These are phyloP conservation scores for Sinocyclocheilus anshuiensis DNA, from an alignment of 2,113 vertebrate species.

Conservation along the genomic window DNA sequence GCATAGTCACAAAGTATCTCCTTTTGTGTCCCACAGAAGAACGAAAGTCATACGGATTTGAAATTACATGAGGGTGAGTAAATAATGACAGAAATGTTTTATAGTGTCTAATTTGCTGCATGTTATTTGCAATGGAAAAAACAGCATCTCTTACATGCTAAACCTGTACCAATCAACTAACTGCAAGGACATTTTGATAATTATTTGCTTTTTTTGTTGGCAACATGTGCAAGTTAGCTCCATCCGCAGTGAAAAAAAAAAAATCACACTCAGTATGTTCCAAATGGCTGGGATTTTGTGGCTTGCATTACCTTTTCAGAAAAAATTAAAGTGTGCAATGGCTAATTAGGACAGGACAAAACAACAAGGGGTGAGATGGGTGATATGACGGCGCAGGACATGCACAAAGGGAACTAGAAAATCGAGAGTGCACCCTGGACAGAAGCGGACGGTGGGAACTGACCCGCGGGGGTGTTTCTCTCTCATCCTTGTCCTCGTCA, in stretches of 20 bases:
- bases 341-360: neutral
- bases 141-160: neutral
- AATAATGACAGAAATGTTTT: neutral
- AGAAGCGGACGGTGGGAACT: constrained; percentile 53
- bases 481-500: constrained; percentile 97
- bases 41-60: too few species aligned
- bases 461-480: constrained; percentile 89
- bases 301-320: neutral
- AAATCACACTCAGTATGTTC: neutral
- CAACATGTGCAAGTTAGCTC: neutral
- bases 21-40: too few species aligned
- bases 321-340: neutral
- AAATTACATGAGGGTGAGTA: too few species aligned
- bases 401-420: neutral
- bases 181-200: neutral
- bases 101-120: neutral
- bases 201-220: neutral
- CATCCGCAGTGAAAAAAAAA: neutral
- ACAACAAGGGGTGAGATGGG: neutral
- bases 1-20: too few species aligned
- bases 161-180: neutral
- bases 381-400: neutral
- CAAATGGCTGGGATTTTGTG: neutral
- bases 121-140: neutral
- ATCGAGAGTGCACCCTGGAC: neutral